Conservation (phyloP, 2,888 invertebrate species). For the Nomada goodeniana region DNA sequence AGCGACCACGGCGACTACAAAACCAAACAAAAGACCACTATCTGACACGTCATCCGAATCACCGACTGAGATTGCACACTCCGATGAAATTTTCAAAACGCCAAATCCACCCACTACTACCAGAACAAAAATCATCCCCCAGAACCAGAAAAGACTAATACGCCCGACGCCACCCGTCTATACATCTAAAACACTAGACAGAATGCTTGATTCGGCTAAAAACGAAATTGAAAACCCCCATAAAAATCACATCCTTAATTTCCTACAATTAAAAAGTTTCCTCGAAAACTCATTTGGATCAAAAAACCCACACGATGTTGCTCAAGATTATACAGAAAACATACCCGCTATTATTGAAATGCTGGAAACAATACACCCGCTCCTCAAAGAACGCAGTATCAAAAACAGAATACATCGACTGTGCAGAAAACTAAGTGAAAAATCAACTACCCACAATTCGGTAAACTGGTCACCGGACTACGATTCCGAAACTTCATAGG, state of each 20-base stretch:
- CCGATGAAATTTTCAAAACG: neutral
- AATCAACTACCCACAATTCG: neutral
- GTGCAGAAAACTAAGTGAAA: neutral
- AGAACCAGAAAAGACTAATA: neutral
- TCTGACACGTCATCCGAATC: neutral
- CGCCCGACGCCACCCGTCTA: neutral
- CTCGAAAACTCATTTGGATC: slow-evolving; percentile 6
- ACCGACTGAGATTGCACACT: neutral
- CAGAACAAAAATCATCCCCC: neutral
- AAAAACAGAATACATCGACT: slow-evolving; percentile 5
- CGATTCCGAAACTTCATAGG: neutral
- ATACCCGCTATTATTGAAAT: neutral
- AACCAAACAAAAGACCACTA: neutral
- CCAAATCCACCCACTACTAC: neutral
- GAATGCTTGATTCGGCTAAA: slow-evolving; percentile 4
- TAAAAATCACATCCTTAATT: slow-evolving; percentile 1
- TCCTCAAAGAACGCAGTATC: neutral
- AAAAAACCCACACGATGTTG: neutral
- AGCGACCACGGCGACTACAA: neutral
- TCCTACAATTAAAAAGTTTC: neutral
- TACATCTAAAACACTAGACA: neutral
- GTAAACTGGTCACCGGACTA: neutral
- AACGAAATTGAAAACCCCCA: neutral
- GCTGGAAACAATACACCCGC: neutral
- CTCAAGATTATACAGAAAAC: neutral